Evolutionary conservation across 1,140 invertebrate genomes (phyloP).

Genomic region (Spodoptera litura): DNA sequence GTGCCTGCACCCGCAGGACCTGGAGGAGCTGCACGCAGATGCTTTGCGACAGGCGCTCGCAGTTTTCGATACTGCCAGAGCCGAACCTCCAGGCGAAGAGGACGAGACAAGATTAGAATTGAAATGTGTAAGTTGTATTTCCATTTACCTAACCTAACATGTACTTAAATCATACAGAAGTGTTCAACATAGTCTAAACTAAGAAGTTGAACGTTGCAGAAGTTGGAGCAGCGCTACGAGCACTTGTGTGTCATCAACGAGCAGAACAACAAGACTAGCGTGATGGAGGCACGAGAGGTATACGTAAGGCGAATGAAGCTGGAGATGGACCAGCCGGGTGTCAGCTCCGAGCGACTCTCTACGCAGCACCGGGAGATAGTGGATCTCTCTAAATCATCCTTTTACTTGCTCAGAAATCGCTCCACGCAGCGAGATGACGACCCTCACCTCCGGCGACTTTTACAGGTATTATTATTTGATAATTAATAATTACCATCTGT

Average conservation of each 20-base stretch:
- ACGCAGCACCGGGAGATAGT: not conserved
- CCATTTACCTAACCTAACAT: too few species aligned
- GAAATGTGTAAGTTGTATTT: not conserved
- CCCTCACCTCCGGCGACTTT: not conserved
- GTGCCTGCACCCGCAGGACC: slow-evolving; percentile 32
- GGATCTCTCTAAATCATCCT: not conserved
- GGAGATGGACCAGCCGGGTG: not conserved
- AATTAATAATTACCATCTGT: too few species aligned
- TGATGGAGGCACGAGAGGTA: slow-evolving; percentile 13
- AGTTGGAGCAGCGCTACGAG: not conserved
- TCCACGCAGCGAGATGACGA: not conserved
- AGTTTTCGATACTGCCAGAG: slow-evolving; percentile 7
- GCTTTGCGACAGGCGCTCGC: not conserved
- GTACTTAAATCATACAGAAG: too few species aligned
- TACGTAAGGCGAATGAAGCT: slow-evolving; percentile 21
- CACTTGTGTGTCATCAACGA: slow-evolving; percentile 30
- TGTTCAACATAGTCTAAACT: not conserved
- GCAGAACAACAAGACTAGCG: slow-evolving; percentile 32
- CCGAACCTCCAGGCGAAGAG: not conserved
- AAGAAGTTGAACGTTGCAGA: not conserved
- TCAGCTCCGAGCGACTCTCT: slow-evolving; percentile 15
- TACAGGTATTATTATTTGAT: not conserved
- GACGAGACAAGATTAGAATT: slow-evolving; percentile 2
- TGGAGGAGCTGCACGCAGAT: not conserved
- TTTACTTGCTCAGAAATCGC: not conserved